Evolutionary conservation across 2,113 vertebrate species (phyloP), one percentile per base, ranked within the genome.

Genomic region (Coregonus clupeaformis): DNA sequence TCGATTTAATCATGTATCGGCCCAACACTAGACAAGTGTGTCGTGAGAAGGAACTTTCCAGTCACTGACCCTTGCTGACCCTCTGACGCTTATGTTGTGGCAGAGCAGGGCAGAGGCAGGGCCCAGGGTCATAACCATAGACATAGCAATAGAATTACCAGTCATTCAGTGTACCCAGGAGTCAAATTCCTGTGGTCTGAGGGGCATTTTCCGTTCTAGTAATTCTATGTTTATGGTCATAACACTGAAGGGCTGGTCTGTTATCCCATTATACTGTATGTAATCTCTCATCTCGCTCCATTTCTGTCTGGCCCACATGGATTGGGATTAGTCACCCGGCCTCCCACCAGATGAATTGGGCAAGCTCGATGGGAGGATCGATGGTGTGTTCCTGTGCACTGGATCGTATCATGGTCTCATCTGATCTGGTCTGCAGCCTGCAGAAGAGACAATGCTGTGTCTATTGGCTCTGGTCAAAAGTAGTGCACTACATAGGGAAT

Each of bases 311-410:
- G 9, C 36, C 36, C 9, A 42, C 36, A 42, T 42, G 36, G 36
- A 42, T 42, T 42, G 9, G 36, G 36, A 42, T 42, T 42, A 42
- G 36, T 42, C 52, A 62, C 5, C 55, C 52, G 22, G 12, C 72
- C 70, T 78, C 69, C 80, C 82, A 77, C 79, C 77, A 80, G 85
- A 91, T 88, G 77, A 89, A 90, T 90, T 85, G 75, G 73, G 75
- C 84, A 82, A 76, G 78, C 69, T 79, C 79, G 74, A 65, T 81
- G 68, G 68, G 22, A 32, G 72, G 78, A 85, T 90, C 84, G 80
- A 89, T 91, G 75, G 74, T 60, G 70, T 85, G 22, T 78, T 86
- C 77, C 75, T 77, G 62, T 78, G 84, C 79, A 72, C 75, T 76
- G 42, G 24, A 72, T 68, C 22, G 29, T 22, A 47, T 30, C 20